phyloP scores from a whole-genome alignment of 2,888 invertebrate species.

The Pandemis corylana region DNA sequence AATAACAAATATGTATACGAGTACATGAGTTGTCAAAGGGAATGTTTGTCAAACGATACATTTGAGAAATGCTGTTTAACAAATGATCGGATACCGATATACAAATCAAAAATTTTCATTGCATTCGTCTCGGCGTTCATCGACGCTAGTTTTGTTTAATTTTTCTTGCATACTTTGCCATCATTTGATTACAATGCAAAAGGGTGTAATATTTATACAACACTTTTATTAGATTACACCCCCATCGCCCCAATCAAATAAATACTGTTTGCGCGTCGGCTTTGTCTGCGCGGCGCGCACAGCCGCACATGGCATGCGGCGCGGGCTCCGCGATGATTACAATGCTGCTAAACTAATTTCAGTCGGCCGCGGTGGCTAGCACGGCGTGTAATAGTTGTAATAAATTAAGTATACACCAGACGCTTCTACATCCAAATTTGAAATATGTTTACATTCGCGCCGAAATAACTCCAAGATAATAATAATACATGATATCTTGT shows the following conservation, averaged over 20 bases:
- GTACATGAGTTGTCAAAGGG: too few species aligned
- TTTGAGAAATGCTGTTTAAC: too few species aligned
- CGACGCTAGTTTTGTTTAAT: constrained; percentile 39
- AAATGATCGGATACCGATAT: too few species aligned
- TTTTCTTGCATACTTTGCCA: constrained; percentile 31
- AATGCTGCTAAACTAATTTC: constrained; percentile 44
- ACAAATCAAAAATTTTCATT: neutral
- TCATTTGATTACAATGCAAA: constrained; percentile 54
- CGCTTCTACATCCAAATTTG: neutral
- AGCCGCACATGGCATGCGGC: constrained; percentile 43
- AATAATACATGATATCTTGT: neutral
- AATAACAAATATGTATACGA: too few species aligned
- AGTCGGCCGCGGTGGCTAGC: constrained; percentile 13
- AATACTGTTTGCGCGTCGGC: constrained; percentile 45
- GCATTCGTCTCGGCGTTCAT: constrained; percentile 7
- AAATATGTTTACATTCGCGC: neutral
- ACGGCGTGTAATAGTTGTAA: constrained; percentile 25
- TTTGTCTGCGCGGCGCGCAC: constrained; percentile 43
- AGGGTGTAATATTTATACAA: constrained; percentile 68
- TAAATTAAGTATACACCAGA: constrained; percentile 3
- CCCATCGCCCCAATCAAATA: constrained; percentile 53
- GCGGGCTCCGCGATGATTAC: constrained; percentile 45
- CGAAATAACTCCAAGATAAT: neutral
- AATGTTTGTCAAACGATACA: too few species aligned
- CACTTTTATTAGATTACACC: constrained; percentile 68